Evolutionary conservation across 2,113 vertebrate genomes (phyloP).

Genomic region (Seriola rivoliana): DNA sequence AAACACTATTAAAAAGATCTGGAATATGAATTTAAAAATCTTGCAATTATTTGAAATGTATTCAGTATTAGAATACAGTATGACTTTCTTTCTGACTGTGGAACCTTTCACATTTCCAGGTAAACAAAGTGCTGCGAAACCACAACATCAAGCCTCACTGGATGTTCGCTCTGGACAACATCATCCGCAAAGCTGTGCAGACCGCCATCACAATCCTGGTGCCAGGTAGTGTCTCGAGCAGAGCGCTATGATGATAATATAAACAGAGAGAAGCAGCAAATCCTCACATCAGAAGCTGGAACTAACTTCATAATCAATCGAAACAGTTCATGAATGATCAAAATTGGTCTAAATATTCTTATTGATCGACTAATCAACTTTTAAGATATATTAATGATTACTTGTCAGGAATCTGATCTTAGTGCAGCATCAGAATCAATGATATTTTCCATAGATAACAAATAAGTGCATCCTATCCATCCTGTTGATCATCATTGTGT

Average conservation of each 20-base stretch:
- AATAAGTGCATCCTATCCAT: not conserved
- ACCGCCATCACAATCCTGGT: conserved; percentile 97
- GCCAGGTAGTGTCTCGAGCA: conserved; percentile 86
- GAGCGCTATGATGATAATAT: too few relatives aligned
- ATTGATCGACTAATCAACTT: not conserved
- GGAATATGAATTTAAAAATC: not conserved
- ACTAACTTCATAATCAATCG: not conserved
- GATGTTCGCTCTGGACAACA: conserved; percentile 99
- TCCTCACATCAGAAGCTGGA: not conserved
- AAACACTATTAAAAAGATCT: not conserved
- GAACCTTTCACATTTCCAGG: conserved; percentile 81
- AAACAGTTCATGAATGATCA: not conserved
- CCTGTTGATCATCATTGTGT: not conserved
- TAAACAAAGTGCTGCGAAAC: conserved; percentile 98
- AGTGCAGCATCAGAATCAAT: too few relatives aligned
- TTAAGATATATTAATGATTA: not conserved
- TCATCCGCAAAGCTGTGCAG: conserved; percentile 98
- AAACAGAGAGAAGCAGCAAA: not conserved
- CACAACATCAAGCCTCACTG: conserved; percentile 99
- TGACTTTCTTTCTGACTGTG: too few relatives aligned
- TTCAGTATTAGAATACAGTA: not conserved
- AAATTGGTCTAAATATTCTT: not conserved
- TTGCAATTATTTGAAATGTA: not conserved
- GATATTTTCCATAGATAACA: not conserved
- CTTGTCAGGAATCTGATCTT: not conserved